Evolutionary conservation across 2,797 vertebrate genomes (phyloP), one percentile per base, ranked within the genome.

Genomic region (Sebastes wilsoni): DNA sequence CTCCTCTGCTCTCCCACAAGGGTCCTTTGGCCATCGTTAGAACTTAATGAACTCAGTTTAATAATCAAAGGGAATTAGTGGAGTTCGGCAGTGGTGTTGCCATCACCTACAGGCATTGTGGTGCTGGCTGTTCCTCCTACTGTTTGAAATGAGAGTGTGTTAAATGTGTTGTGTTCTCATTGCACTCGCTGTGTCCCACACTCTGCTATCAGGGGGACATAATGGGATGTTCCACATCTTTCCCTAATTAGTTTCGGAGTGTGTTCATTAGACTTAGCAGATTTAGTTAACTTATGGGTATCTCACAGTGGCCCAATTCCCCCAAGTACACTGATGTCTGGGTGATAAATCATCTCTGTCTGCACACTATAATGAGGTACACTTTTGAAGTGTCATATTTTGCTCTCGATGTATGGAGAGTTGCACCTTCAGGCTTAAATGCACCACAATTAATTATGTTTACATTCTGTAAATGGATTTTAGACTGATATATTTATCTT

Each of bases 201-300:
- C 71, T 66, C 36, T 55, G 71, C 74, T 81, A 38, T 92, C 72
- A 72, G 70, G 71, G 79, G 84, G 46, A 72, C 32, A 72, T 85
- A 88, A 89, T 85, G 76, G 84, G 71, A 89, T 89, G 86, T 75
- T 90, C 88, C 88, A 87, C 75, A 88, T 92, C 80, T 89, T 83
- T 85, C 38, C 65, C 81, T 93, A 94, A 95, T 94, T 94, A 93
- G 89, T 88, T 93, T 90, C 65, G 23, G 82, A 87, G 77, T 78
- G 76, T 93, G 92, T 91, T 94, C 88, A 90, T 94, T 93, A 91
- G 81, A 90, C 82, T 90, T 88, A 76, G 85, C 81, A 90, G 88
- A 89, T 91, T 85, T 82, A 72, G 85, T 90, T 90, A 93, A 91
- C 86, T 91, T 90, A 85, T 86, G 79, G 72, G 78, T 82, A 76